These are phyloP conservation scores for Streptopelia turtur DNA, from an alignment of 2,797 vertebrate genomes.

Conservation along the genomic window DNA sequence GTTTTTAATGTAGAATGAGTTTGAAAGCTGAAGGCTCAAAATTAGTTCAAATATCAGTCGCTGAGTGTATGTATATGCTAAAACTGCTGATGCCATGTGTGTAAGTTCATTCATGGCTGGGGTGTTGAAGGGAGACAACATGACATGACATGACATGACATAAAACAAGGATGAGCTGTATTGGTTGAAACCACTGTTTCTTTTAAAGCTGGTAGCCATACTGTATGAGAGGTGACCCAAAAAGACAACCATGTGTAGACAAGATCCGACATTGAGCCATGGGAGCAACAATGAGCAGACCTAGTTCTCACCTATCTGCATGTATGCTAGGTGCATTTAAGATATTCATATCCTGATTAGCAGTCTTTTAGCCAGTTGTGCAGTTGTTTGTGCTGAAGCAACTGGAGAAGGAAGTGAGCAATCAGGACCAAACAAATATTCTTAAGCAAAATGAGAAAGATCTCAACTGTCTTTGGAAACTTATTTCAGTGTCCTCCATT, in stretches of 20 bases:
- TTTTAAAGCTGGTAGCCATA: background rate
- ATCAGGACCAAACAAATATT: background rate
- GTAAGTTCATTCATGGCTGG: background rate
- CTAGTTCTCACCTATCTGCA: background rate
- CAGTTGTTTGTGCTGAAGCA: background rate
- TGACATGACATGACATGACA: background rate
- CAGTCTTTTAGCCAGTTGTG: background rate
- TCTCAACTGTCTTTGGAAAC: background rate
- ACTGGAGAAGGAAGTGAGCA: background rate
- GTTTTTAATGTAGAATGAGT: background rate
- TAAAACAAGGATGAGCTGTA: background rate
- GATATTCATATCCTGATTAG: background rate
- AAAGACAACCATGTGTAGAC: background rate
- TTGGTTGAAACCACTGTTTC: background rate
- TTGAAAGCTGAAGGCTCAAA: background rate
- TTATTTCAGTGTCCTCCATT: background rate
- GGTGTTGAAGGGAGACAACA: background rate
- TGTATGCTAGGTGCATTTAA: background rate
- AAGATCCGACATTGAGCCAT: background rate
- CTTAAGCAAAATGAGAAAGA: background rate
- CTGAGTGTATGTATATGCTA: background rate
- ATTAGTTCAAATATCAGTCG: background rate
- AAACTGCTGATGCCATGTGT: background rate
- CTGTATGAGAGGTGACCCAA: background rate
- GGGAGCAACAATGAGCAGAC: background rate